Evolutionary conservation across 2,888 invertebrate genomes (phyloP).

Genomic region (Aleiodes leptofemur): DNA sequence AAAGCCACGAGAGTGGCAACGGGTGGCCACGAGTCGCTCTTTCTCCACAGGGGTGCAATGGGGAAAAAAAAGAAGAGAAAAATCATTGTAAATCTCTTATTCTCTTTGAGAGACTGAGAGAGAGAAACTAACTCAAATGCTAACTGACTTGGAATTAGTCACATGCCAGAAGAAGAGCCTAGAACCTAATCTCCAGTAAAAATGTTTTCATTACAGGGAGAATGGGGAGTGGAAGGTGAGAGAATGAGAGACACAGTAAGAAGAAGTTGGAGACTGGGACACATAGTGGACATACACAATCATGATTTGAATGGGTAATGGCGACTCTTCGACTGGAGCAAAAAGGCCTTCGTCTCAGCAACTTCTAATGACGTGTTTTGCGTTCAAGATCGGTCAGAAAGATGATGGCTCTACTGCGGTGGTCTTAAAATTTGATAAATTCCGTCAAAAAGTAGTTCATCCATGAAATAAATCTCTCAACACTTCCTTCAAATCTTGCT

Average conservation of each 20-base stretch:
- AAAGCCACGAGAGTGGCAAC: constrained; percentile 63
- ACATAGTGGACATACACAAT: constrained; percentile 59
- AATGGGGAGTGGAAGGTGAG: constrained; percentile 38
- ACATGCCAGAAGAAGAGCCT: constrained; percentile 6
- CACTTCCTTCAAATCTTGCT: not conserved
- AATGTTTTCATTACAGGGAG: not conserved
- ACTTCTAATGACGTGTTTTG: constrained; percentile 60
- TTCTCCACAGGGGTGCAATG: constrained; percentile 69
- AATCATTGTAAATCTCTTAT: constrained; percentile 60
- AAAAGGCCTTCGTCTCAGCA: constrained; percentile 53
- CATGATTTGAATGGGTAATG: constrained; percentile 71
- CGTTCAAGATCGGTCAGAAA: constrained; percentile 26
- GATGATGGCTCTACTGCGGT: constrained; percentile 24
- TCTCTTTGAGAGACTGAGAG: not conserved
- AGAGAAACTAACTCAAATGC: not conserved
- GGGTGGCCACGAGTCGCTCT: constrained; percentile 67
- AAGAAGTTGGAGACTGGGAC: constrained; percentile 17
- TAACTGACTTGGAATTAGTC: constrained; percentile 12
- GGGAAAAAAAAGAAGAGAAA: constrained; percentile 54
- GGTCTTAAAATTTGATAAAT: constrained; percentile 1
- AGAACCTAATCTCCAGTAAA: not conserved
- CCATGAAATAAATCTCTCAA: not conserved
- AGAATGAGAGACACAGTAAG: constrained; percentile 30
- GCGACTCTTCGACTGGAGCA: constrained; percentile 54
- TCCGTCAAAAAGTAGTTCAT: too few relatives aligned